Evolutionary conservation across 2,797 vertebrate genomes (phyloP), one percentile per base, ranked within the genome.

Genomic region (Nannoperca australis): DNA sequence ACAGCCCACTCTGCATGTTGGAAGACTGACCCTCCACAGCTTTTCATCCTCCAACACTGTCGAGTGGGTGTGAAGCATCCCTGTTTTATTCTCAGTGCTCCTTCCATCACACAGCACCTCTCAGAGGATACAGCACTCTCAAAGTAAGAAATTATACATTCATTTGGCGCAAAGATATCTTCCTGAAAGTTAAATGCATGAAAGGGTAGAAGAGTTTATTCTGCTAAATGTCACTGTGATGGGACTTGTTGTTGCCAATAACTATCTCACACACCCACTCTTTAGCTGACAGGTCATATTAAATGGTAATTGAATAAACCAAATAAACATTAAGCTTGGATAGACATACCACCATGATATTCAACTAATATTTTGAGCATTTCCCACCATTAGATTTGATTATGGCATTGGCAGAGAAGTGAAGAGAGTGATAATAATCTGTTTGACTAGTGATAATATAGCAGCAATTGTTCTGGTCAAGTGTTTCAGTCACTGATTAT

Each of bases 1-100:
- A 76, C 92, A 90, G 15, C 93, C 90, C 93, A 93, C 93, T 93
- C 91, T 92, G 81, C 85, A 85, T 79, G 90, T 59, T 88, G 84
- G 66, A 82, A 79, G 83, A 83, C 71, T 88, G 90, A 92, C 89
- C 84, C 84, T 80, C 78, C 82, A 51, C n/a, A 47, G 65, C 83
- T 91, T 79, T 69, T 85, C 88, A 54, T 90, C 90, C 88, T 92
- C 91, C 90, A 89, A 84, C 90, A 83, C 79, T 51, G 78, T 36
- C 14, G 84, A 87, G 91, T 92, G 89, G 87, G 91, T 84, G 85
- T 81, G 82, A 89, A 82, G 69, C 73, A 58, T 90, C 90, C 85
- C 76, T 27, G 76, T 85, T 86, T 38, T 88, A 82, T 85, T 72
- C 83, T 91, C 80, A 47, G 72, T 13, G 68, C 76, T 84, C 69